Evolutionary conservation across 2,113 vertebrate genomes (phyloP).

Genomic region (Zingel zingel): DNA sequence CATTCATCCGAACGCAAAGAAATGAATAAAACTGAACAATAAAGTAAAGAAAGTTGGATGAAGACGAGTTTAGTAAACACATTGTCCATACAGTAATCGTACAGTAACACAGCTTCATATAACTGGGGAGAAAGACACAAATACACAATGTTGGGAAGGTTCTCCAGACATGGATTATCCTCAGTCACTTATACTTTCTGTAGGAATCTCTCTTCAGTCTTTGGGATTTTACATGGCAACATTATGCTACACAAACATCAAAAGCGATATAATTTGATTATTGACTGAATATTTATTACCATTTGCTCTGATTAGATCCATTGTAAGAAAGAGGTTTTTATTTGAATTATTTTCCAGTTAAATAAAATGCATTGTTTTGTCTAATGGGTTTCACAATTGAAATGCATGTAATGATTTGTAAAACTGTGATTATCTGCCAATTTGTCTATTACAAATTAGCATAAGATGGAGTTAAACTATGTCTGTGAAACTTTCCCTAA

Average conservation of each 20-base stretch:
- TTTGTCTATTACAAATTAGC: neutral
- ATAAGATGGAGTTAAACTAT: slow-evolving; percentile 50
- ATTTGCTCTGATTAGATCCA: neutral
- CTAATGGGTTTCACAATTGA: neutral
- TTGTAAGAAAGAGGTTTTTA: neutral
- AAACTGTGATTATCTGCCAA: neutral
- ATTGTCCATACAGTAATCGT: slow-evolving; percentile 71
- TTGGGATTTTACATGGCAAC: neutral
- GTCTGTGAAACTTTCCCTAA: slow-evolving; percentile 42
- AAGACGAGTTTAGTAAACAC: slow-evolving; percentile 54
- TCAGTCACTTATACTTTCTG: neutral
- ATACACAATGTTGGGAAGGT: slow-evolving; percentile 45
- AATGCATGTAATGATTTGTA: neutral
- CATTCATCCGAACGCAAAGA: slow-evolving; percentile 5
- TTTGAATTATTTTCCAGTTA: neutral
- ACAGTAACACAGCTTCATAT: slow-evolving; percentile 81
- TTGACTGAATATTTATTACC: neutral
- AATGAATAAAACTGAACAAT: neutral
- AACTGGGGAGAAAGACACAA: slow-evolving; percentile 74
- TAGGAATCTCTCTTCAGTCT: slow-evolving; percentile 1
- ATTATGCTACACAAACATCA: neutral
- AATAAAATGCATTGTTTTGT: neutral
- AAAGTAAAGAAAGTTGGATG: slow-evolving; percentile 8
- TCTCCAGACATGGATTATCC: slow-evolving; percentile 48
- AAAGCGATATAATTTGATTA: neutral